phyloP scores from a whole-genome alignment of 2,113 vertebrate genomes.

The Oenanthe melanoleuca region DNA sequence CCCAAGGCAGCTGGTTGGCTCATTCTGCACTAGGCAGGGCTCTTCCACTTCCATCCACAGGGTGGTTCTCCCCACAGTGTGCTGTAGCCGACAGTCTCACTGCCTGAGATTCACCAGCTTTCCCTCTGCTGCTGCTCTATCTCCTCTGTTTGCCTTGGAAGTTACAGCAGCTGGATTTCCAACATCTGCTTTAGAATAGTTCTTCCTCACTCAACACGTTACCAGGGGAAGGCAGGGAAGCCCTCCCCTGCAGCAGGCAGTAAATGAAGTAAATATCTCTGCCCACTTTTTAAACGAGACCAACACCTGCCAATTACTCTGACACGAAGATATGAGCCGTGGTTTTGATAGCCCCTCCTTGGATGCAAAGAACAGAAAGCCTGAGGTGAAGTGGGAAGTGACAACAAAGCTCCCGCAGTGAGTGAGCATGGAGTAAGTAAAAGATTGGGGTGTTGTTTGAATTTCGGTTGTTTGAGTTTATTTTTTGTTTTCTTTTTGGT shows the following conservation, averaged over 20 bases:
- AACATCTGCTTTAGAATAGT: not conserved
- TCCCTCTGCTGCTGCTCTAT: not conserved
- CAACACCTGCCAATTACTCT: not conserved
- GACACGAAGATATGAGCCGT: accelerated
- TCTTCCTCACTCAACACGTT: accelerated
- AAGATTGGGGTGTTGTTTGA: not conserved
- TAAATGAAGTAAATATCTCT: not conserved
- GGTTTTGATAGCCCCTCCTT: not conserved
- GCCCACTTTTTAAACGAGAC: not conserved
- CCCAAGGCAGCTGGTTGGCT: not conserved
- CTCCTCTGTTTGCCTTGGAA: not conserved
- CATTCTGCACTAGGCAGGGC: not conserved
- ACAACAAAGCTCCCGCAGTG: not conserved
- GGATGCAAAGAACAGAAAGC: not conserved
- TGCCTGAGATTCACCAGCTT: accelerated
- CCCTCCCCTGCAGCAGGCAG: accelerated
- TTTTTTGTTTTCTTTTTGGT: not conserved
- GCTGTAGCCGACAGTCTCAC: accelerated
- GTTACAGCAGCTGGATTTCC: not conserved
- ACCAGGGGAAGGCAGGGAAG: not conserved
- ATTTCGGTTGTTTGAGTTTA: not conserved
- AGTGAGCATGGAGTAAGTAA: not conserved
- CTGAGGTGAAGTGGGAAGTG: not conserved
- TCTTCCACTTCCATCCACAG: not conserved
- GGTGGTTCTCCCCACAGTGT: accelerated